Evolutionary conservation across 2,113 vertebrate genomes (phyloP).

Genomic region (Sceloporus tristichus): DNA sequence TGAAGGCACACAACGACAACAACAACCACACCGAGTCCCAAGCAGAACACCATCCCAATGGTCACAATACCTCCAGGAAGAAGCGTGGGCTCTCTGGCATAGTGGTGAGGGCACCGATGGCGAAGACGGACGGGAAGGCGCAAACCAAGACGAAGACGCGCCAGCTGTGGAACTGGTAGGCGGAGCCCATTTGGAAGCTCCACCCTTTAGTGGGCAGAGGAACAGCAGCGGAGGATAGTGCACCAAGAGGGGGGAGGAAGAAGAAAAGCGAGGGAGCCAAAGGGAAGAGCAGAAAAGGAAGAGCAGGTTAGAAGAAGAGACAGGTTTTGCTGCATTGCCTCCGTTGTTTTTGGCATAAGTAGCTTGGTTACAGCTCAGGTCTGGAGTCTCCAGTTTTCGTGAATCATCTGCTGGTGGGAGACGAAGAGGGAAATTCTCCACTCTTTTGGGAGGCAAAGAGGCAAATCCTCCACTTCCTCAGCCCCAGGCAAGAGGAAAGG

Average conservation of each 20-base stretch:
- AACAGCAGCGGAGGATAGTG: not conserved
- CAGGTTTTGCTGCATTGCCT: too few species aligned
- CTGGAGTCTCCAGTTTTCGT: too few species aligned
- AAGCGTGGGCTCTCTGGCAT: conserved; percentile 98
- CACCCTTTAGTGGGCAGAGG: conserved; percentile 80
- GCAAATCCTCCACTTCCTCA: too few species aligned
- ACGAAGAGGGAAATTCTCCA: too few species aligned
- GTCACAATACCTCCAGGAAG: conserved; percentile 89
- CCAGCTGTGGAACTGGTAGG: conserved; percentile 99
- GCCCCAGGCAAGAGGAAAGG: not conserved
- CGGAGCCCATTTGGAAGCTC: conserved; percentile 99
- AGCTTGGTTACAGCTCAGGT: too few species aligned
- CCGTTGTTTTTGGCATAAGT: too few species aligned
- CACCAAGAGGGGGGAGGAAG: too few species aligned
- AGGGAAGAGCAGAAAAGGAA: too few species aligned
- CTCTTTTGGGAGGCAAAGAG: too few species aligned
- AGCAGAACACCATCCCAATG: too few species aligned
- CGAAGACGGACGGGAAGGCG: conserved; percentile 94
- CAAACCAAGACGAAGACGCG: conserved; percentile 97
- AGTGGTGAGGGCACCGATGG: conserved; percentile 94
- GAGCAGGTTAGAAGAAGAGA: not conserved
- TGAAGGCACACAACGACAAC: too few species aligned
- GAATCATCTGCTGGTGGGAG: too few species aligned
- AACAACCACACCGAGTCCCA: not conserved
- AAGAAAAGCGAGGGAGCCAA: not conserved